Evolutionary conservation across 2,113 vertebrate species (phyloP).

Genomic region (Meriones unguiculatus): DNA sequence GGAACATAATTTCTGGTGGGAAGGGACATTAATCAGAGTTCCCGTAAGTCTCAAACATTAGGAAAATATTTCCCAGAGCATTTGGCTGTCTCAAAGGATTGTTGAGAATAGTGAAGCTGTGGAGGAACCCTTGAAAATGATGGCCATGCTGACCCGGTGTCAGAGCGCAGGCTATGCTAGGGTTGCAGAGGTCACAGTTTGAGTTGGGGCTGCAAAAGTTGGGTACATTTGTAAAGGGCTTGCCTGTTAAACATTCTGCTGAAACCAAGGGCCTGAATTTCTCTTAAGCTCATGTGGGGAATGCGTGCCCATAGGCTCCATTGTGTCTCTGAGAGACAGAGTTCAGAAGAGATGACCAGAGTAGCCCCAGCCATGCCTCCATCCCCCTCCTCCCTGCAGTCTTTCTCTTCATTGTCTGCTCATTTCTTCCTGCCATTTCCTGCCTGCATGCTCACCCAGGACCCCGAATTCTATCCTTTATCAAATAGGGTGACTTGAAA

Average conservation of each 20-base stretch:
- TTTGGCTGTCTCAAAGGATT: background rate
- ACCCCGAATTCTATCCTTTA: background rate
- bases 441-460: accelerated
- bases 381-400: accelerated
- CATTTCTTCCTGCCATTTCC: background rate
- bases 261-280: background rate
- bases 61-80: slow-evolving; percentile 48
- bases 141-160: accelerated
- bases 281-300: accelerated
- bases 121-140: background rate
- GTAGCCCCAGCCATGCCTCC: background rate
- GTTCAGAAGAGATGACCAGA: background rate
- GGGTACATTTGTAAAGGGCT: background rate
- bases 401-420: background rate
- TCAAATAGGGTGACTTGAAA: background rate
- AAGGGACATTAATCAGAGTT: slow-evolving; percentile 68
- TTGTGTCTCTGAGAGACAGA: background rate
- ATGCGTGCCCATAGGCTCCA: background rate
- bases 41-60: slow-evolving; percentile 51
- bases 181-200: background rate
- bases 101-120: too few relatives aligned
- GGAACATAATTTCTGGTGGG: slow-evolving; percentile 63
- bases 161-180: accelerated
- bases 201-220: accelerated
- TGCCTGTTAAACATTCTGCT: background rate